Conservation (phyloP, 2,113 vertebrate genomes). For the Enhydra lutris region DNA sequence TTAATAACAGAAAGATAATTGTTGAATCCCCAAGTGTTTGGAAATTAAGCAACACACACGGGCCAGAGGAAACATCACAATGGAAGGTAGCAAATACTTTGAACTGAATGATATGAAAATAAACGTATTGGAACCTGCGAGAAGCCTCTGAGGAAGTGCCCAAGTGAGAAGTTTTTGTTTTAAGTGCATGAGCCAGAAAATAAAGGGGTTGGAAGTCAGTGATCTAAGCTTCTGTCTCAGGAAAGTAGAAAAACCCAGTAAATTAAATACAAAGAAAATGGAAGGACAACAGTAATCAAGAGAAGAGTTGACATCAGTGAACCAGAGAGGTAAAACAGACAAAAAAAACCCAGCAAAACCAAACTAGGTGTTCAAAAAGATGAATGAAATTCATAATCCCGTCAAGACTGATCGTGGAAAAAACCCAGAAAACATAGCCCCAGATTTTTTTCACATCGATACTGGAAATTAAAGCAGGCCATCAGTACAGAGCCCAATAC, state of each 20-base stretch:
- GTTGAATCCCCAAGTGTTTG: constrained; percentile 17
- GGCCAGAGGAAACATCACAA: neutral
- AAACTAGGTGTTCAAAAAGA: neutral
- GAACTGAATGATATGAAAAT: neutral
- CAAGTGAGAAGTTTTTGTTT: neutral
- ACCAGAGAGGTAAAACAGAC: neutral
- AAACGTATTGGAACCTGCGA: neutral
- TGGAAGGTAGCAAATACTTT: neutral
- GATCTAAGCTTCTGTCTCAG: neutral
- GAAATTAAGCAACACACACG: neutral
- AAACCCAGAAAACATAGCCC: neutral
- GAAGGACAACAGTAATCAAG: neutral
- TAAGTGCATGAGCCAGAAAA: neutral
- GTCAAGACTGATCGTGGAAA: neutral
- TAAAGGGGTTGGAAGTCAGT: neutral
- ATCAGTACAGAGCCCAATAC: neutral
- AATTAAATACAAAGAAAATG: neutral
- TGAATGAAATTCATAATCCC: neutral
- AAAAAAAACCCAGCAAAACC: neutral
- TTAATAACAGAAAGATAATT: constrained; percentile 8
- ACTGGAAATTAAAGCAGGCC: neutral
- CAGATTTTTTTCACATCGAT: neutral
- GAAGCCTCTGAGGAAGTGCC: neutral
- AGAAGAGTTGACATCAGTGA: too few relatives aligned
- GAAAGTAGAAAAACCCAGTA: neutral